Percentiles rank a stretch among this genome's conserved stretches.
Evolutionary conservation across 2,888 invertebrate species (phyloP).

Genomic region (Cerastis rubricosa): DNA sequence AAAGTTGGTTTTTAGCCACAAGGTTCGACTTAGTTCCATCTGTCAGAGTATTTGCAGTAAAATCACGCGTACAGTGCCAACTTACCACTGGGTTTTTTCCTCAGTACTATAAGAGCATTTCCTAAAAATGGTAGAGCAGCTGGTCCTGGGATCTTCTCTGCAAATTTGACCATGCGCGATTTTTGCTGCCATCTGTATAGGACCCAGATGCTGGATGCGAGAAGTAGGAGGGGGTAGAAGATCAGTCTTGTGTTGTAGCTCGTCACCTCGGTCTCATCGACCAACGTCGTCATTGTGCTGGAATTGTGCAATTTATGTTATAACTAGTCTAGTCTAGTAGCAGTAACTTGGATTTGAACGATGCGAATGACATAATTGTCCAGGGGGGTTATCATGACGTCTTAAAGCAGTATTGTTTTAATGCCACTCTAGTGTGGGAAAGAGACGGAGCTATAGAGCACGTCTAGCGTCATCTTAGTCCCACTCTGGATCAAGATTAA

Average conservation of each 20-base stretch:
- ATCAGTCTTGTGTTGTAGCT: slow-evolving; percentile 71
- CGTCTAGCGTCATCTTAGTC: too few species aligned
- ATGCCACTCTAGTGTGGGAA: too few species aligned
- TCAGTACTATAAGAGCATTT: slow-evolving; percentile 92
- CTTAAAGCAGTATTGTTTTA: too few species aligned
- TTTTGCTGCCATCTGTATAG: slow-evolving; percentile 88
- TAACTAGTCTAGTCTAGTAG: not conserved
- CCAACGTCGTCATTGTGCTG: slow-evolving; percentile 74
- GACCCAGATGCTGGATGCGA: slow-evolving; percentile 78
- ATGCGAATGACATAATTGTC: not conserved
- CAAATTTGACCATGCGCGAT: slow-evolving; percentile 90
- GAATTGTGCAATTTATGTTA: not conserved
- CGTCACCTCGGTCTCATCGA: slow-evolving; percentile 62
- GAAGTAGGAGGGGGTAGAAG: slow-evolving; percentile 79
- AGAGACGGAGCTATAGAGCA: too few species aligned
- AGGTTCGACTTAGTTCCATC: not conserved
- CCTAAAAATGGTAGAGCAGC: slow-evolving; percentile 92
- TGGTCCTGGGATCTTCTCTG: slow-evolving; percentile 93
- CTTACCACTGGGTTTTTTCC: slow-evolving; percentile 91
- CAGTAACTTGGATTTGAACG: not conserved
- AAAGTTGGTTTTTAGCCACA: not conserved
- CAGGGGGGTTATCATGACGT: not conserved
- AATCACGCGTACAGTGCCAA: not conserved
- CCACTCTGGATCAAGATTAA: too few species aligned
- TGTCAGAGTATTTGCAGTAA: not conserved